These are phyloP conservation scores for Potorous gilbertii DNA, from an alignment of 2,797 vertebrate genomes.

Conservation along the genomic window DNA sequence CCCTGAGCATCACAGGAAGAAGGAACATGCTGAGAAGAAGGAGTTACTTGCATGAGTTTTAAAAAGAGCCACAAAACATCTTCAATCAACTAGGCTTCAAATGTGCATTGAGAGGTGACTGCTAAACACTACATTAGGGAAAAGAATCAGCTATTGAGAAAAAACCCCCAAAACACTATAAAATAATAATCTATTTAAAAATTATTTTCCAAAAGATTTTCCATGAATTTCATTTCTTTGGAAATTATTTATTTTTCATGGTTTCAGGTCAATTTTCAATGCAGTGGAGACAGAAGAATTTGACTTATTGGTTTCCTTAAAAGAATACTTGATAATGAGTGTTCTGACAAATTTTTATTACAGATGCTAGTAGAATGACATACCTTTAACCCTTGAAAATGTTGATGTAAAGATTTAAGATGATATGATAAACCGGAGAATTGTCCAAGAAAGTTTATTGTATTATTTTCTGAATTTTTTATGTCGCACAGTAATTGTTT, in stretches of 20 bases:
- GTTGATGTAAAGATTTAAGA: constrained; percentile 72
- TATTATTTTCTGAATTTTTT: constrained; percentile 68
- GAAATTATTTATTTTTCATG: constrained; percentile 44
- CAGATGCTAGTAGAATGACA: constrained; percentile 62
- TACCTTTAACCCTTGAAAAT: constrained; percentile 64
- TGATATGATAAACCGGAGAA: constrained; percentile 63
- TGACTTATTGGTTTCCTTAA: constrained; percentile 62
- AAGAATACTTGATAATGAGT: constrained; percentile 31
- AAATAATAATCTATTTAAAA: constrained; percentile 58
- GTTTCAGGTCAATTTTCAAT: constrained; percentile 37
- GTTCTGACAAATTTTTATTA: constrained; percentile 69
- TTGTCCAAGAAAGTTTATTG: constrained; percentile 69
- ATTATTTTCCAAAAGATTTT: constrained; percentile 54
- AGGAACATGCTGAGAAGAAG: background rate
- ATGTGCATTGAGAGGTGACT: background rate
- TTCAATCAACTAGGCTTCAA: background rate
- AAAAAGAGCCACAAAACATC: background rate
- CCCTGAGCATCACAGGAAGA: background rate
- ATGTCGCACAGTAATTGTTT: constrained; percentile 72
- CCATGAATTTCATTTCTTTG: constrained; percentile 51
- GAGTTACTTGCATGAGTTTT: background rate
- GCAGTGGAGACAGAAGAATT: constrained; percentile 55
- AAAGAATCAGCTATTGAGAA: constrained; percentile 6
- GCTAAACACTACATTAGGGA: background rate
- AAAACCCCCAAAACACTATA: constrained; percentile 30